Percentiles rank a stretch among this genome's conserved stretches.
Evolutionary conservation across 2,113 vertebrate species (phyloP).

Genomic region (Pangasianodon gigas): DNA sequence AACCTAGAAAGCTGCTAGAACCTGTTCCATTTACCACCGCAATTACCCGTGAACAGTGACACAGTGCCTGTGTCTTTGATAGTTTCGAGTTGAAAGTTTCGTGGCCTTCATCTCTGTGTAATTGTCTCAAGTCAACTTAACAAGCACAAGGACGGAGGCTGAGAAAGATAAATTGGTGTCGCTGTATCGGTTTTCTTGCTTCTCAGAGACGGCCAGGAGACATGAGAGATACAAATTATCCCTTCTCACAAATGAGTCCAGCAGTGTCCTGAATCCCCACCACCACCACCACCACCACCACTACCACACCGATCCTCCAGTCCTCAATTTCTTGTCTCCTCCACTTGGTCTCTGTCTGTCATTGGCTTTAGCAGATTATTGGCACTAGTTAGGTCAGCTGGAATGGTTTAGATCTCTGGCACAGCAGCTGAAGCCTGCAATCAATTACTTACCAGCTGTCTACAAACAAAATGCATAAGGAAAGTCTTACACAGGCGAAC

Average conservation of each 20-base stretch:
- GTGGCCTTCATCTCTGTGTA: constrained; percentile 22
- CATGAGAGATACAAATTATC: constrained; percentile 70
- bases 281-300: not conserved
- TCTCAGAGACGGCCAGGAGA: constrained; percentile 63
- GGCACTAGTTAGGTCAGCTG: constrained; percentile 54
- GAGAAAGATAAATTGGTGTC: constrained; percentile 65
- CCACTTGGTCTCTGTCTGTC: constrained; percentile 54
- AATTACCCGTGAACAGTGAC: constrained; percentile 32
- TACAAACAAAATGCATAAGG: constrained; percentile 31
- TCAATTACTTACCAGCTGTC: constrained; percentile 40
- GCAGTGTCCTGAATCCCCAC: constrained; percentile 61
- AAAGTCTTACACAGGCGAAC: constrained; percentile 15
- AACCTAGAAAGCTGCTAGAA: not conserved
- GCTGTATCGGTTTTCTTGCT: constrained; percentile 59
- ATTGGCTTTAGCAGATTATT: constrained; percentile 69
- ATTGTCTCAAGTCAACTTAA: constrained; percentile 38
- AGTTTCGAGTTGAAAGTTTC: constrained; percentile 34
- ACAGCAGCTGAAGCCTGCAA: not conserved
- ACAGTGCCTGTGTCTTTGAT: not conserved
- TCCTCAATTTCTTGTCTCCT: constrained; percentile 13
- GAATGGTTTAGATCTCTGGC: constrained; percentile 29
- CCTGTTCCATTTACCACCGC: constrained; percentile 21
- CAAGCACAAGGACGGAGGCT: constrained; percentile 43
- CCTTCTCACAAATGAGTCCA: constrained; percentile 66
- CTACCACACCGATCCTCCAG: not conserved